Conservation (phyloP, 2,888 invertebrate species). For the Anarsia innoxiella region DNA sequence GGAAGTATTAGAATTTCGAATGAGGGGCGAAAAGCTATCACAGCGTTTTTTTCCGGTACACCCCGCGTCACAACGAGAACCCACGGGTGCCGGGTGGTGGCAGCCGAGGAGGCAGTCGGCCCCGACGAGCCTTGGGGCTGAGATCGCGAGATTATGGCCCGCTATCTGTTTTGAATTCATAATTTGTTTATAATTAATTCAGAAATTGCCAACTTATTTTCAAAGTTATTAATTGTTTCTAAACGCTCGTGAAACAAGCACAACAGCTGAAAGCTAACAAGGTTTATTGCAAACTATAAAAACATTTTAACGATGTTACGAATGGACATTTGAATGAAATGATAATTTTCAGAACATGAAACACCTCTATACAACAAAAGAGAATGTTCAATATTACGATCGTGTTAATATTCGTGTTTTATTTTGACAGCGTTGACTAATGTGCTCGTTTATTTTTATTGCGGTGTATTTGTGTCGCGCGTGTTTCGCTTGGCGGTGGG, state of each 20-base stretch:
- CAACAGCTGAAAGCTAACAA: slow-evolving; percentile 20
- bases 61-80: slow-evolving; percentile 32
- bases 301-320: slow-evolving; percentile 26
- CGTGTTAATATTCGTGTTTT: slow-evolving; percentile 56
- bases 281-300: slow-evolving; percentile 27
- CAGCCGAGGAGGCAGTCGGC: slow-evolving; percentile 12
- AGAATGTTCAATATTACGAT: slow-evolving; percentile 30
- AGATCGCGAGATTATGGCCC: slow-evolving; percentile 47
- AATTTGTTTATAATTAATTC: slow-evolving; percentile 50
- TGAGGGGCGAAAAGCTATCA: slow-evolving; percentile 70
- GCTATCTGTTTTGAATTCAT: slow-evolving; percentile 51
- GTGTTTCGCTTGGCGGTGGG: slow-evolving; percentile 48
- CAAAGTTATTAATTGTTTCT: slow-evolving; percentile 38
- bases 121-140: slow-evolving; percentile 33
- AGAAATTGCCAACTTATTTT: slow-evolving; percentile 38
- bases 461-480: slow-evolving; percentile 62
- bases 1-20: slow-evolving; percentile 71
- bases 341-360: slow-evolving; percentile 22
- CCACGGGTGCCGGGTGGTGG: slow-evolving; percentile 26
- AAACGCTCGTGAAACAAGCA: slow-evolving; percentile 23
- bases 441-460: slow-evolving; percentile 71
- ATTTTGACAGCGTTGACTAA: slow-evolving; percentile 72
- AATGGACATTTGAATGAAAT: slow-evolving; percentile 25
- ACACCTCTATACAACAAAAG: slow-evolving; percentile 25
- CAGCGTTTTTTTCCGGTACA: slow-evolving; percentile 53